These are phyloP conservation scores for Hypanus sabinus DNA, from an alignment of 2,113 vertebrate species.

Conservation along the genomic window DNA sequence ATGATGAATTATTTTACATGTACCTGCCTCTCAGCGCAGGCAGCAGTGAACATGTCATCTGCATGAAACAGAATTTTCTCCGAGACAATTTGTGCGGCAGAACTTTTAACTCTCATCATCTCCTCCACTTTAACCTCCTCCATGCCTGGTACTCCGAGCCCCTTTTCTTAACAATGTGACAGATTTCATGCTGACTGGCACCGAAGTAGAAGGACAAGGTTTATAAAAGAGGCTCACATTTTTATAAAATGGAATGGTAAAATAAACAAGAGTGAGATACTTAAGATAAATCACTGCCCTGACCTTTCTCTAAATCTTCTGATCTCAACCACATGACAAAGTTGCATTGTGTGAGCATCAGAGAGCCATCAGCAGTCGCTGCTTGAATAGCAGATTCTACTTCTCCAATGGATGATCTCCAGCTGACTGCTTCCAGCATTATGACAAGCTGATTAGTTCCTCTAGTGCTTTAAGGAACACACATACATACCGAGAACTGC, in stretches of 20 bases:
- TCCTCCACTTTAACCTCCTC: not conserved
- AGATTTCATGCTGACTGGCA: not conserved
- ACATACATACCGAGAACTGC: not conserved
- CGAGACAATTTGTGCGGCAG: not conserved
- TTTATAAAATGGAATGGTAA: not conserved
- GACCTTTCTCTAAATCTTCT: not conserved
- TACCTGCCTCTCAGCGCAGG: not conserved
- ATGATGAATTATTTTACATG: not conserved
- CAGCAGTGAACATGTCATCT: not conserved
- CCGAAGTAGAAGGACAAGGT: not conserved
- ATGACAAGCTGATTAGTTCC: not conserved
- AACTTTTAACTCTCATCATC: not conserved
- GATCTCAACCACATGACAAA: not conserved
- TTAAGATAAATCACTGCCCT: not conserved
- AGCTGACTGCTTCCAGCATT: not conserved
- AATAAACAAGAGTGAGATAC: not conserved
- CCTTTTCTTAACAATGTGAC: not conserved
- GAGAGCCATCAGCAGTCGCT: not conserved
- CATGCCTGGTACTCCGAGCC: not conserved
- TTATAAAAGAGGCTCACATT: not conserved
- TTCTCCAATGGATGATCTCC: not conserved
- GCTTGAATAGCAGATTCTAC: not conserved
- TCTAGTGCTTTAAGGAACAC: not conserved
- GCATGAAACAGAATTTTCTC: not conserved
- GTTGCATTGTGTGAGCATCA: not conserved